phyloP scores from a whole-genome alignment of 2,888 invertebrate species.

The Zaprionus bogoriensis region DNA sequence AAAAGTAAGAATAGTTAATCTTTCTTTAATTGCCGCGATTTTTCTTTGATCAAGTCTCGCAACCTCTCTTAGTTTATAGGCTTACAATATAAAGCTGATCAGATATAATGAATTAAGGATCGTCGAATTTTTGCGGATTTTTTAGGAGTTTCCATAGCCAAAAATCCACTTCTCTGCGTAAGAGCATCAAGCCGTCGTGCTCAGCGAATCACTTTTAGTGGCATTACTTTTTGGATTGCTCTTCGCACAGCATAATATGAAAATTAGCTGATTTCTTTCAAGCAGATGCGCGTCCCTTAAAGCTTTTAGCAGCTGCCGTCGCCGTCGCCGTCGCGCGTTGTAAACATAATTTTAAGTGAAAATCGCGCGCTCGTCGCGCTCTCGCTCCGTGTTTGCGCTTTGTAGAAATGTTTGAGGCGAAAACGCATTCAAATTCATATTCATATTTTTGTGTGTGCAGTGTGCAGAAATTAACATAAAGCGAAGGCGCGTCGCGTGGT shows the following conservation, averaged over 20 bases:
- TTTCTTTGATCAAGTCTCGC: no score
- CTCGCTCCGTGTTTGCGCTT: conserved; percentile 38
- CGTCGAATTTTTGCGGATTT: no score
- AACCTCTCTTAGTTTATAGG: no score
- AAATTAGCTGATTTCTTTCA: conserved; percentile 70
- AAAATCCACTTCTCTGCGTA: background rate
- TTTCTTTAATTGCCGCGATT: no score
- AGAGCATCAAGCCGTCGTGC: conserved; percentile 1
- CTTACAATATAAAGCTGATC: no score
- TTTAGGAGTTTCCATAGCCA: no score
- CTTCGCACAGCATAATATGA: conserved; percentile 60
- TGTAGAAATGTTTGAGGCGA: conserved; percentile 43
- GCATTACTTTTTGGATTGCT: background rate
- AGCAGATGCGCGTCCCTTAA: conserved; percentile 44
- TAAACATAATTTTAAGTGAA: conserved; percentile 58
- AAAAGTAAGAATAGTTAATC: no score
- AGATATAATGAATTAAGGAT: no score
- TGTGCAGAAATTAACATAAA: conserved; percentile 66
- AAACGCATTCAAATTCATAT: conserved; percentile 62
- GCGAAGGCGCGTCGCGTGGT: conserved; percentile 9
- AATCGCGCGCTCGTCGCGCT: conserved; percentile 11
- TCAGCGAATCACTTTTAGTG: background rate
- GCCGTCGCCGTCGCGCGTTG: conserved; percentile 17
- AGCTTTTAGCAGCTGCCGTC: conserved; percentile 58
- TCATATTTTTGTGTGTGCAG: conserved; percentile 49